A percentile compares a stretch with the other conserved stretches of the same genome.
Conservation (phyloP, 2,888 invertebrate genomes). For the Aphrophora alni region DNA sequence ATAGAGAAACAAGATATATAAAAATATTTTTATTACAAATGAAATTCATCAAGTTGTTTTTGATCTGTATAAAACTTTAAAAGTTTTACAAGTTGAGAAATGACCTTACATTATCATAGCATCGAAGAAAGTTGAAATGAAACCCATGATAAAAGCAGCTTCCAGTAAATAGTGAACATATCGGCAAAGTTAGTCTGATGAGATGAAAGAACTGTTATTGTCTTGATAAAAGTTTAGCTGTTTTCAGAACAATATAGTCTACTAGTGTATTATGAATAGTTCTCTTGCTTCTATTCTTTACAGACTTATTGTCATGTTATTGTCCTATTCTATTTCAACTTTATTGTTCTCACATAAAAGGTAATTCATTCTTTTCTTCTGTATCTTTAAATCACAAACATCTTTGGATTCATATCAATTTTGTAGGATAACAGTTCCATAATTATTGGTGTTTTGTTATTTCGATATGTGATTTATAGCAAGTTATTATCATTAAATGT, state of each 20-base stretch:
- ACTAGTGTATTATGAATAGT: background rate
- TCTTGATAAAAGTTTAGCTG: background rate
- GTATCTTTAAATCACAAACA: slow-evolving; percentile 44
- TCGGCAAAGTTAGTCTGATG: background rate
- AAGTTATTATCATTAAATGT: too few species aligned
- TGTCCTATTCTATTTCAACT: background rate
- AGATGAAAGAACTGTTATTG: background rate
- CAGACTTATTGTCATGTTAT: background rate
- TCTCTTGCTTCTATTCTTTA: background rate
- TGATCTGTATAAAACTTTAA: too few species aligned
- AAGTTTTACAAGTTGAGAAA: too few species aligned
- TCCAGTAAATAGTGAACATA: background rate
- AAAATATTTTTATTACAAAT: too few species aligned
- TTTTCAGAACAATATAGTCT: background rate
- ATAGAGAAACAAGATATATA: too few species aligned
- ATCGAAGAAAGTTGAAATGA: background rate
- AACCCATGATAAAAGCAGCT: background rate
- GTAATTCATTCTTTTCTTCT: slow-evolving; percentile 29
- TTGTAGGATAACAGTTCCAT: too few species aligned
- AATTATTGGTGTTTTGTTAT: too few species aligned
- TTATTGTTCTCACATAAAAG: background rate
- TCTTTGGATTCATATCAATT: background rate
- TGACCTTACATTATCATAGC: too few species aligned
- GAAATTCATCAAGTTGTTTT: too few species aligned
- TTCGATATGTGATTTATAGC: too few species aligned